Evolutionary conservation across 2,797 vertebrate species (phyloP), one percentile per base, ranked within the genome.

Genomic region (Echeneis naucrates): DNA sequence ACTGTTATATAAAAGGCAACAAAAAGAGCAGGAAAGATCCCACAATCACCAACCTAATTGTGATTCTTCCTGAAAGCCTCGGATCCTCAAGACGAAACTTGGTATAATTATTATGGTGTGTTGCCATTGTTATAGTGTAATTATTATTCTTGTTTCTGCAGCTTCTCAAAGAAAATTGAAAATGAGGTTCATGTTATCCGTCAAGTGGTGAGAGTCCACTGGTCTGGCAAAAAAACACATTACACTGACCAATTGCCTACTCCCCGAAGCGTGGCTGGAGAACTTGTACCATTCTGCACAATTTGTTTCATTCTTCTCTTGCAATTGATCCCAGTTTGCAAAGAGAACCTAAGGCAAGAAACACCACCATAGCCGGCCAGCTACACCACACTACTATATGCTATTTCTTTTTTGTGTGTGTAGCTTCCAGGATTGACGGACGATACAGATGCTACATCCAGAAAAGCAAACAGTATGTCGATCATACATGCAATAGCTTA

Each of bases 281-380:
- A 73, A 82, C 87, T 90, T 88, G 86, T 81, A 80, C 72, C 79
- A 90, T 93, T 92, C 83, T 89, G 75, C 74, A 70, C 86, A 90
- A 93, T 93, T 92, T 90, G 83, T 88, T 92, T 88, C 90, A 89
- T 91, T 92, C 72, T 77, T 84, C 77, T 85, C 58, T 75, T 85
- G 85, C 92, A 89, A 92, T 77, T 92, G 91, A 92, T 92, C 80
- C 69, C 51, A 83, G 85, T 82, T 90, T 87, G 83, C 75, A 89
- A 89, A 90, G 67, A 75, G 76, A 86, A 83, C 87, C 89, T 65
- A 67, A 61, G 87, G 89, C 77, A 42, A 86, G 47, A 80, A 58
- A 72, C 53, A 67, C 60, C 21, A 64, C 68, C 81, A 81, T 55
- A 33, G 78, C 75, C 62, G 40, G n/a, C 56, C 71, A 59, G 75